A percentile compares a stretch with the other conserved stretches of the same genome.
These are phyloP conservation scores for Imbricaverruca yamaguchii DNA, from an alignment of 2,888 invertebrate species.

Conservation along the genomic window DNA sequence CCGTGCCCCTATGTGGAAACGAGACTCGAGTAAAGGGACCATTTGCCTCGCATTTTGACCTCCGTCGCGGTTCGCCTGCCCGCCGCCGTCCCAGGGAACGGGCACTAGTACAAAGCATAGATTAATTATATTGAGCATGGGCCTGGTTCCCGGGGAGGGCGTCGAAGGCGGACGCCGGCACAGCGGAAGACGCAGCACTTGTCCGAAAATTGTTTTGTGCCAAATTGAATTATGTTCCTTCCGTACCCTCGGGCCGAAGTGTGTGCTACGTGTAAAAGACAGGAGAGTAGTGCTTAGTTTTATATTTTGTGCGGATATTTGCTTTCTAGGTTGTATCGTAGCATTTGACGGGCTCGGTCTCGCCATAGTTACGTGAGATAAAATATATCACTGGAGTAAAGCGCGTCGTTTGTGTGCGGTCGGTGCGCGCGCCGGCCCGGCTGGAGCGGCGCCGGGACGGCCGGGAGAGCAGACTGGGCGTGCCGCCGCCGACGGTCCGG, in stretches of 20 bases:
- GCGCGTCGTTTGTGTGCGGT: not conserved
- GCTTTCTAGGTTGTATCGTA: constrained; percentile 17
- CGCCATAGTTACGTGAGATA: not conserved
- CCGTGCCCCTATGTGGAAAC: not conserved
- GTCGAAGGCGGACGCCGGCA: not conserved
- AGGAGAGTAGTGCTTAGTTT: constrained; percentile 16
- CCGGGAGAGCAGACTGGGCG: not conserved
- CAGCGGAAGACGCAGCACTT: not conserved
- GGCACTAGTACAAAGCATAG: constrained; percentile 19
- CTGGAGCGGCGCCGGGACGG: not conserved
- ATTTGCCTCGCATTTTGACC: constrained; percentile 9
- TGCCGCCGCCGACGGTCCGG: not conserved
- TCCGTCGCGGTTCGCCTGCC: not conserved
- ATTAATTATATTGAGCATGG: constrained; percentile 14
- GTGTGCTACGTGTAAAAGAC: constrained; percentile 16
- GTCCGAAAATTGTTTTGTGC: constrained; percentile 1
- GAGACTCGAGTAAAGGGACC: not conserved
- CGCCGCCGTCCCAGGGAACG: not conserved
- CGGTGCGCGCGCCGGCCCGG: not conserved
- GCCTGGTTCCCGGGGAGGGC: constrained; percentile 12
- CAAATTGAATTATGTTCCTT: constrained; percentile 14
- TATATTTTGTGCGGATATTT: constrained; percentile 18
- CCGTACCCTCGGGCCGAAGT: not conserved
- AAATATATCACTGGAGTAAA: constrained; percentile 10
- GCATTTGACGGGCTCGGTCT: not conserved